Base-by-base conservation (phyloP, 2,113 vertebrate species). In the Tauraco erythrolophus region DNA sequence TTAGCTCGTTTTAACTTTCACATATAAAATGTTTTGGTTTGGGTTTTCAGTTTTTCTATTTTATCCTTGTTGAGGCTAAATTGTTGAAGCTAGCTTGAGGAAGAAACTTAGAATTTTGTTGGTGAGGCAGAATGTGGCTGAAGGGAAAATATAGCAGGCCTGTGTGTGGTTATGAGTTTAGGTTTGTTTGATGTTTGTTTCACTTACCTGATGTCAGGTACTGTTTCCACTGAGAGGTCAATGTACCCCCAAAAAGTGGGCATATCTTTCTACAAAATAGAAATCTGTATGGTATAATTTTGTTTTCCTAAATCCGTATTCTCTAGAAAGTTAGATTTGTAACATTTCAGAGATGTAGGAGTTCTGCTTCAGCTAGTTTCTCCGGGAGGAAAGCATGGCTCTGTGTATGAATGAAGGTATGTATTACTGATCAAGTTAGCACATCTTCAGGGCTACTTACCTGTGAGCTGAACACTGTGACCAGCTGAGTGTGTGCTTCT, bases 361-460 rank as follows among this genome's bases (percentile, higher is more conserved):
- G 23, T 71, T 89, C 16, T 60, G 53, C 57, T 80, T 70, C 50
- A 48, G 22, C 19, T 43, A 6, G 27, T 64, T 92, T 93, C 54
- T n/a, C n/a, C 57, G 74, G 56, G 13, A 50, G 37, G 39, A 84
- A 24, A 51, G 39, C 6, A 35, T 19, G 16, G 25, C 27, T 65
- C 23, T 51, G 0, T 62, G 28, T 58, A 21, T 4, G 2, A 31
- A 23, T 2, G 2, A 31, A 28, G 53, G 6, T 31, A 6, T 48
- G 2, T 81, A 25, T 68, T 81, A 54, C 30, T 84, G 15, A 69
- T 43, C 13, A 58, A 19, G 71, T 50, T 35, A 10, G 14, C 19
- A 25, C 19, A 18, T 41, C 46, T 85, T 88, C n/a, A 46, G 57
- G 19, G 22, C 3, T 9, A 0, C 31, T 43, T 64, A 54, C 53